These are phyloP conservation scores for Salarias fasciatus DNA, from an alignment of 2,797 vertebrate species.

Conservation along the genomic window DNA sequence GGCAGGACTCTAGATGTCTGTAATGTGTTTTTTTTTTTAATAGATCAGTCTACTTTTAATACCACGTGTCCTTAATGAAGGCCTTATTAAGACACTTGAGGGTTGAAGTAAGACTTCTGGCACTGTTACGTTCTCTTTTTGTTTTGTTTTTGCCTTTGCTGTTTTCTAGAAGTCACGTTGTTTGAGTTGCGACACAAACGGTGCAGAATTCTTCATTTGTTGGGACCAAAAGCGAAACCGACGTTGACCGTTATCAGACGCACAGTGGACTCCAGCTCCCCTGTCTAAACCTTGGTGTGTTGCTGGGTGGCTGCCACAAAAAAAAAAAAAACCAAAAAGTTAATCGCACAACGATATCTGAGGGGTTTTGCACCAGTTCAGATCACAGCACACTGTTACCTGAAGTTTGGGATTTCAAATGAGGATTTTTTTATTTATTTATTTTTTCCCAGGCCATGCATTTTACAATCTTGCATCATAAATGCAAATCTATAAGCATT, in stretches of 20 bases:
- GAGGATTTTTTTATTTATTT: no score
- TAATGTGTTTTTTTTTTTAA: not conserved
- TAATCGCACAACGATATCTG: no score
- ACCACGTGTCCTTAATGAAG: not conserved
- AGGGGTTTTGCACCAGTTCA: no score
- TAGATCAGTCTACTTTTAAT: not conserved
- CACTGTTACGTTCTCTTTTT: not conserved
- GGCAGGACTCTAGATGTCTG: no score
- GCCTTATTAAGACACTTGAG: slow-evolving; percentile 20
- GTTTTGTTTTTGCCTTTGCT: not conserved
- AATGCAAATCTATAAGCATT: no score
- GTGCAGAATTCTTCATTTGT: not conserved
- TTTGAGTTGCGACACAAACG: not conserved
- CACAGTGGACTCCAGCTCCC: not conserved
- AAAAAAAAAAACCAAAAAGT: no score
- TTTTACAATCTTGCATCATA: no score
- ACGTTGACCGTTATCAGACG: not conserved
- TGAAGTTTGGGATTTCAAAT: no score
- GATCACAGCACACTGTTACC: no score
- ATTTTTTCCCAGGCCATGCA: no score
- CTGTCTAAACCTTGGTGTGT: no score
- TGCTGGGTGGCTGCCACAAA: no score
- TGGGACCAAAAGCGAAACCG: not conserved
- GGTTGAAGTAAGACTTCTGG: not conserved
- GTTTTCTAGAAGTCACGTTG: not conserved